Evolutionary conservation across 1,140 invertebrate genomes (phyloP), one percentile per base, ranked within the genome.

Genomic region (Drusus annulatus): DNA sequence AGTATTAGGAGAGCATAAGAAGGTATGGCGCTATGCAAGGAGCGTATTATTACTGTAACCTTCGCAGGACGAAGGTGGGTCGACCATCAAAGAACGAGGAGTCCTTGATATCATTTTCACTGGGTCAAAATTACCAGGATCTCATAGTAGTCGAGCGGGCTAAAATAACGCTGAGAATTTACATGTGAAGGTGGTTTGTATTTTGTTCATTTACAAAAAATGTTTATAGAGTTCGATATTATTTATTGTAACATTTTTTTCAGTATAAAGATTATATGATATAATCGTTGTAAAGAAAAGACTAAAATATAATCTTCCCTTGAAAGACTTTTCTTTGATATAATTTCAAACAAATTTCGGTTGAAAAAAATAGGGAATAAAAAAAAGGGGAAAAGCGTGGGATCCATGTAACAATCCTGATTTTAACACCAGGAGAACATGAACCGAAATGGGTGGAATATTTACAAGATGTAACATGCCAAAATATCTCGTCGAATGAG

Each of bases 1-100:
- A 80, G 58, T 88, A 90, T 88, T 85, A 90, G 88, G 88, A 85
- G 78, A 84, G 79, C 87, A 90, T 88, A 80, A 80, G 52, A 68
- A 65, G 60, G 31, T 19, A 31, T 17, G 28, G 36, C n/a, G 21
- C 50, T 52, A 6, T 2, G 84, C 84, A 86, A 86, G 88, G 83
- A 84, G 83, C 81, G 25, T 28, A 76, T 80, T 81, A 85, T 82
- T 84, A 51, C 28, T 58, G 71, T 86, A 86, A 85, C 84, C 87
- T 81, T 87, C 87, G 86, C 86, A 71, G 63, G 77, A 79, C 63
- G 8, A 71, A 52, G 4, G 17, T 16, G 52, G 71, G 54, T 58
- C 71, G 51, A 68, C 31, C 76, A 56, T 31, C 63, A 52, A 52
- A 63, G 10, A 62, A n/a, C 36, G 50, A 58, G n/a, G 19, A 78